Evolutionary conservation across 2,113 vertebrate species (phyloP), one percentile per base, ranked within the genome.

Genomic region (Fulica atra): DNA sequence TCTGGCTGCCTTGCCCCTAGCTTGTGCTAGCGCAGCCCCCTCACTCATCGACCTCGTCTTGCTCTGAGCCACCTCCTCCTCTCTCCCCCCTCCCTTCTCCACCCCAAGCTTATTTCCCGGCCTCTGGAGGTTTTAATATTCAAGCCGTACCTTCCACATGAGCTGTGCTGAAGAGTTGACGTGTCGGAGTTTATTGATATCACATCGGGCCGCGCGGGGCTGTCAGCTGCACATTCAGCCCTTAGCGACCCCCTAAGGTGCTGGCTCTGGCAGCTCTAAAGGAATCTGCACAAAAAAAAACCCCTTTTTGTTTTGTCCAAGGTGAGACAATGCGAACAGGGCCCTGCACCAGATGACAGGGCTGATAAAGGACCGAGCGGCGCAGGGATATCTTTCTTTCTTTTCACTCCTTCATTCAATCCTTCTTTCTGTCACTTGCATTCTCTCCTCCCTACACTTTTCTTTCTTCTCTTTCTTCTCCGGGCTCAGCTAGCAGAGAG

Each of bases 111-210:
- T 72, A 70, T 91, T 92, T 77, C 92, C 93, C 71, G 89, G 78
- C 95, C 17, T 4, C 72, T 46, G 77, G 80, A 90, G 96, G 88
- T 88, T 98, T 98, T 98, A 98, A 98, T 98, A 98, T 98, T 98
- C 98, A 98, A 96, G 92, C 96, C 92, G 94, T 88, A 98, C 98
- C 98, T 98, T 98, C 98, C 97, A 96, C 94, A 92, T 95, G 98
- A 97, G 95, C 97, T 91, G 98, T 97, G 98, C 98, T 98, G 97
- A 98, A 98, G 98, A 98, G 98, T 98, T 98, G 99, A 98, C 98
- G 97, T 98, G 98, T 99, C 98, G 98, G 98, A 97, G 86, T 98
- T 99, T 98, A 99, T 99, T 98, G 98, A 99, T 99, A 98, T 98
- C 99, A 98, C 97, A 98, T 98, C 71, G 98, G 97, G 98, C 98